Base-by-base conservation (phyloP, 1,140 invertebrate genomes). In the Ceratina calcarata region DNA sequence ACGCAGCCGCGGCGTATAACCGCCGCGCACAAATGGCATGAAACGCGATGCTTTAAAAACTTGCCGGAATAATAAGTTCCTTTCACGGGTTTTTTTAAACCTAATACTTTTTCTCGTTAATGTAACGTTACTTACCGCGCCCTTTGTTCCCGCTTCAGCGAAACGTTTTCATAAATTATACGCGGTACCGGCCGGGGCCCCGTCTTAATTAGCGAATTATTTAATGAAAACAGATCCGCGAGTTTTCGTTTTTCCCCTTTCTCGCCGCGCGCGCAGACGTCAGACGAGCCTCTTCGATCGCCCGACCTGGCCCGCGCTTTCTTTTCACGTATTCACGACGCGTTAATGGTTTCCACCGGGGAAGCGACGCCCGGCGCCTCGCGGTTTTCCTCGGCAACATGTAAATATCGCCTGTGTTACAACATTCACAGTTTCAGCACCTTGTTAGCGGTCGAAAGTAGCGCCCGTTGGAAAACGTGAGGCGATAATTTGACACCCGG, bases 31-130 rank as follows among this genome's bases (percentile, higher is more conserved):
- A 84, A 85, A 81, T 84, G 78, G 82, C 83, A 84, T 69, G 83
- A 81, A 85, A 85, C 78, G 78, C 78, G 83, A 85, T 77, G 80
- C 68, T 75, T 81, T 73, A 80, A 85, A 84, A 81, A 80, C 83
- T 83, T 76, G 82, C 82, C 82, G 61, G 68, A 70, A 67, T 67
- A 81, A 77, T 85, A 85, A 85, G 78, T 85, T 77, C 67, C 72
- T 57, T 66, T 72, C 68, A 64, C 60, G 57, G 57, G 49, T 66
- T 75, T 74, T n/a, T 71, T 67, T 64, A 69, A 72, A 70, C 45
- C 82, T 85, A 85, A 85, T 85, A 81, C 70, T 73, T 74, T 79
- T 73, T 51, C 78, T 74, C 83, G 69, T 75, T 84, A 84, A 85
- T 84, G 78, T 80, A 71, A 73, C 61, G 68, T 80, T 60, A 72